Evolutionary conservation across 2,113 vertebrate genomes (phyloP), one percentile per base, ranked within the genome.

Genomic region (Cairina moschata): DNA sequence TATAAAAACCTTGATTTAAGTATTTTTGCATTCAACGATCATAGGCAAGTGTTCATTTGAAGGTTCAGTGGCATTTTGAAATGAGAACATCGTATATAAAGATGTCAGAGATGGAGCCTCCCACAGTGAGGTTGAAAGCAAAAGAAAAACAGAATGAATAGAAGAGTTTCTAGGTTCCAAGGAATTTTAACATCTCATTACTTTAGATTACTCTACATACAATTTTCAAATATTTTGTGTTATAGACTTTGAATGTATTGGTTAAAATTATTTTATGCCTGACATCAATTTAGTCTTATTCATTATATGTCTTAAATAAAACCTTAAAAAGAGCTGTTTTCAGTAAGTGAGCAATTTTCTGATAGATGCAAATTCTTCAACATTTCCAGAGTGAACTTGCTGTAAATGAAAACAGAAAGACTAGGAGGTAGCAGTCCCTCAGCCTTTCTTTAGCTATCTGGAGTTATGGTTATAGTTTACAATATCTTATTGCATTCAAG

Each of bases 1-100:
- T 97, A 97, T 97, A 98, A 98, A 98, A 98, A 96, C 97, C 98
- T 97, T 96, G 96, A 98, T 97, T 97, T 97, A 96, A 97, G 95
- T 96, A 93, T 98, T 98, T 99, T 98, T 97, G 97, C 98, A 98
- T 98, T 98, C 97, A 93, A 93, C 97, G 98, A 98, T 98, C 98
- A 98, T 97, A 97, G 95, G 85, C 97, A 97, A 97, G 98, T 97
- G 96, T 98, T 98, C 98, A 98, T 98, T 98, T 98, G 97, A 98
- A 98, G 98, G 98, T 97, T 98, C 97, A 96, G 97, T 98, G 98
- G 97, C 98, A 97, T 98, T 99, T 98, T 98, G 98, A 98, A 98
- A 98, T 94, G 97, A 98, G 98, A 98, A 91, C 95, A 96, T 98
- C 98, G 94, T 98, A 98, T 98, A 98, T 98, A 98, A 98, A 98